Evolutionary conservation across 1,140 invertebrate species (phyloP), one percentile per base, ranked within the genome.

Genomic region (Hylaeus volcanicus): DNA sequence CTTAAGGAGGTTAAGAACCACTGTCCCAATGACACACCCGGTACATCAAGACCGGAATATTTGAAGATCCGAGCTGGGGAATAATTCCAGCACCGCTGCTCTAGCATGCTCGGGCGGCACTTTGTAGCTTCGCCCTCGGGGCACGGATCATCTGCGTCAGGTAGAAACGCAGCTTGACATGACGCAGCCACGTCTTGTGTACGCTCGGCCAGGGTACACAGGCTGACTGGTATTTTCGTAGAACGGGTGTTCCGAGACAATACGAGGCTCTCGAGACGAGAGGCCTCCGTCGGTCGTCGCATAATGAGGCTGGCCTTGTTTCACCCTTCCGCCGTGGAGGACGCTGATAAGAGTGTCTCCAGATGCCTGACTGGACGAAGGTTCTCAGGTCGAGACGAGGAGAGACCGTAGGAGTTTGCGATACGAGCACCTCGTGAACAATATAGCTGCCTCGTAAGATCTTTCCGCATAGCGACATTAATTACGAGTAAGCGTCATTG

Each of bases 231-330:
- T 65, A 81, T 87, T 89, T 87, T 86, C 77, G 70, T 79, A 72
- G 70, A 80, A 84, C 65, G 61, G 58, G 64, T 53, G 74, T 65
- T 84, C 73, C 12, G 41, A 89, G 78, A 90, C 81, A 88, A 88
- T 88, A 78, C 81, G 72, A 65, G 61, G 15, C 69, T 60, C 87
- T 89, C 72, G 84, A 88, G 83, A 86, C 63, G 75, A 89, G 86
- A 68, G 85, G 77, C 41, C 73, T 71, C 48, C 45, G 55, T 74
- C 75, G 48, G 80, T 83, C 68, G 51, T 78, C 73, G 82, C 83
- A 89, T 88, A 89, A 89, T 89, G 88, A 89, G 88, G 56, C 56
- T 79, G 81, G 74, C 76, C 85, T 88, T 85, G 77, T 89, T 88
- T 88, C 81, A 65, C 68, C 74, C 71, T 71, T 77, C 43, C 70